Conservation (phyloP, 2,888 invertebrate genomes). For the Lapara coniferarum region DNA sequence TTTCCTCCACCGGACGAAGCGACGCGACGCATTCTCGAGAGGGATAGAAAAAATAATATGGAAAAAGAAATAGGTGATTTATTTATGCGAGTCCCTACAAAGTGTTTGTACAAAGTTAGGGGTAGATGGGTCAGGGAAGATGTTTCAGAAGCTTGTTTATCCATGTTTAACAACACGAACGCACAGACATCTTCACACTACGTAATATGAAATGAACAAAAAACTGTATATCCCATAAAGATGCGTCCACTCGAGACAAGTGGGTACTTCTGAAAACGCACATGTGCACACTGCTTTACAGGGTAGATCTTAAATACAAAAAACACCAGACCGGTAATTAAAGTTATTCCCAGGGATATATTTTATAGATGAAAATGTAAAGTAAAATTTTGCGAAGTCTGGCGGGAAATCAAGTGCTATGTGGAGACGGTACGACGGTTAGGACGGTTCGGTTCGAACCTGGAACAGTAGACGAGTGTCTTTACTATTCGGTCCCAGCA, state of each 20-base stretch:
- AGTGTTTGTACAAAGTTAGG: no score
- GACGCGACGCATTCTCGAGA: not conserved
- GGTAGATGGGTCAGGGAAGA: no score
- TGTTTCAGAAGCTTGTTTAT: no score
- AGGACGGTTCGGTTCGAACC: no score
- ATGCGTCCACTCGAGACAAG: conserved; percentile 16
- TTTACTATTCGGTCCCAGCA: no score
- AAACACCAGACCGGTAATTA: not conserved
- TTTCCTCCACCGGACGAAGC: conserved; percentile 3
- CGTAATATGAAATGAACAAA: not conserved
- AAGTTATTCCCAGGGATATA: no score
- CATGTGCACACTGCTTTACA: not conserved
- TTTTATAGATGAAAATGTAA: no score
- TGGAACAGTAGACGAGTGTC: no score
- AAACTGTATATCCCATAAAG: not conserved
- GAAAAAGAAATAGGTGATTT: not conserved
- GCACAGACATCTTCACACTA: not conserved
- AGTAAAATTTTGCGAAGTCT: no score
- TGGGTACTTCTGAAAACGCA: conserved; percentile 22
- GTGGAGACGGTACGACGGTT: no score
- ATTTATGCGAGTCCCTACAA: not conserved
- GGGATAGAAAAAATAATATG: conserved; percentile 6
- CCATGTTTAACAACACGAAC: not conserved
- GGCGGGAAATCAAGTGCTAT: no score
- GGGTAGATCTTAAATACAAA: not conserved